These are phyloP conservation scores for Pyrgilauda ruficollis DNA, from an alignment of 2,113 vertebrate species.

Conservation along the genomic window DNA sequence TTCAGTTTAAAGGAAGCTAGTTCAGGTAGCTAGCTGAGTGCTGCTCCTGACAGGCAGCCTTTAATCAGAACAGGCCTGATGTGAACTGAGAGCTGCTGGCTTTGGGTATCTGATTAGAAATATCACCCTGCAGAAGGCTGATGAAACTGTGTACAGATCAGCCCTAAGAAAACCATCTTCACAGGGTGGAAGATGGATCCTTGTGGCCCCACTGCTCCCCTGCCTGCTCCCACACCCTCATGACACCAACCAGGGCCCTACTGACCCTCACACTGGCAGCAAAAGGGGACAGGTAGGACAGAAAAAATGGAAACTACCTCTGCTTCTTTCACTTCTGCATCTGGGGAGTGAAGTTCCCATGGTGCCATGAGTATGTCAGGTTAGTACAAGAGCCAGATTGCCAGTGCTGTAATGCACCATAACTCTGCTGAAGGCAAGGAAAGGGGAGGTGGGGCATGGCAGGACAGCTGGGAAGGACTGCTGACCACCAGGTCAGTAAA, in stretches of 20 bases:
- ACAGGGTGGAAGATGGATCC: neutral
- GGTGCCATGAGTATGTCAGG: neutral
- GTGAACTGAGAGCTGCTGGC: neutral
- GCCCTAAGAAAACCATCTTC: neutral
- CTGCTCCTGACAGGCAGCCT: neutral
- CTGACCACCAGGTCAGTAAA: neutral
- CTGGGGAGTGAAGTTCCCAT: neutral
- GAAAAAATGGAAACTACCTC: neutral
- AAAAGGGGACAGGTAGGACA: neutral
- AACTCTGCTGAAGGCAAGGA: neutral
- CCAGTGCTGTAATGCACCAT: fast-evolving
- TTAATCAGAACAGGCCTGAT: neutral
- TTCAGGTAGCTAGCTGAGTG: neutral
- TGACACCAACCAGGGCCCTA: neutral
- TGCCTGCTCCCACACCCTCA: fast-evolving
- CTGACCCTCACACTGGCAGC: neutral
- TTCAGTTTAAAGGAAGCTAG: neutral
- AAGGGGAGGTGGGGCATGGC: neutral
- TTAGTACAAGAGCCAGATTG: neutral
- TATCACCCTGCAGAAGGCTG: neutral
- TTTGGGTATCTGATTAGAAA: neutral
- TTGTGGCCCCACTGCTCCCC: neutral
- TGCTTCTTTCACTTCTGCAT: neutral
- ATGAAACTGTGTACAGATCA: neutral
- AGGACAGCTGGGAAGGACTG: neutral